Base-by-base conservation (phyloP, 2,797 vertebrate species). In the Kryptolebias ocellatus region DNA sequence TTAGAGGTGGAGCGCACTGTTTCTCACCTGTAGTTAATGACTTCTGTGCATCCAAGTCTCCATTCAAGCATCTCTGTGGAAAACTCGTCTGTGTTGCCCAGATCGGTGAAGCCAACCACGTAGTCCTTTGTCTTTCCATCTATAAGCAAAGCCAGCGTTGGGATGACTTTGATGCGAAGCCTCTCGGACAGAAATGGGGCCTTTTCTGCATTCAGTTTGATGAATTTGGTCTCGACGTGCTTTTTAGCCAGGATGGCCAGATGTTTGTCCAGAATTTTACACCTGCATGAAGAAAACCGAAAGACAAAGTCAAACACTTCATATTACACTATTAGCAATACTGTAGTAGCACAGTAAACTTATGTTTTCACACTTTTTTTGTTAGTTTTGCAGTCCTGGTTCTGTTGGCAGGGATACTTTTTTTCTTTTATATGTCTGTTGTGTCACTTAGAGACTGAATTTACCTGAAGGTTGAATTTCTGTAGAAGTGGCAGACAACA, bases 401-500 rank as follows among this genome's bases (percentile, higher is more conserved):
- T 24, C 20, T 24, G 20, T 24, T 24, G 20, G 20, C 20, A 24
- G 20, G 34, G 34, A 37, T 5, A 5, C 34, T 10, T 37, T 37
- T 37, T 5, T 1, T 53, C 47, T 31, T 44, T 47, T 4, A 2
- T 31, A 28, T 15, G 47, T 0, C 11, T 34, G 51, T 29, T 3
- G 11, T 16, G 12, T 59, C 17, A 53, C 50, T 57, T 3, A 15
- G 4, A 34, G 11, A 18, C 5, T 51, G n/a, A 12, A 57, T 53
- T 68, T 90, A 98, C 98, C 98, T 99, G 93, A 97, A 95, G 0
- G 97, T 96, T 42, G 97, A 94, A 69, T 95, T 96, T 94, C 76
- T 97, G 86, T 99, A 99, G 92, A 99, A 99, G 90, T 99, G 98
- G 79, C 98, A 99, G 88, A 99, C 95, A n/a, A 97, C 97, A 2